Conservation (phyloP, 2,797 vertebrate genomes). For the Diplodus sargus region DNA sequence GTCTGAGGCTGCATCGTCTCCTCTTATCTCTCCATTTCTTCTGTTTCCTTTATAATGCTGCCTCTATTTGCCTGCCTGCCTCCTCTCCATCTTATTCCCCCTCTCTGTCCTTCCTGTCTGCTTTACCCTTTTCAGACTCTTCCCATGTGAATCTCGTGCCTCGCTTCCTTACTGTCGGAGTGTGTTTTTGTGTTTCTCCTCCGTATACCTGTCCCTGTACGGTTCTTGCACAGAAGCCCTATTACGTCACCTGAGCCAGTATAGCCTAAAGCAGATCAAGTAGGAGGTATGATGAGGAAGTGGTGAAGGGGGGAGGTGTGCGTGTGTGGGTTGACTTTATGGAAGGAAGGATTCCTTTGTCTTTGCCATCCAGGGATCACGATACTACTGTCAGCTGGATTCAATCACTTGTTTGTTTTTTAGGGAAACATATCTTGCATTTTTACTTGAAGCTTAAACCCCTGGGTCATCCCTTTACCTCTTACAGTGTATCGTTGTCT, state of each 20-base stretch:
- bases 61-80: constrained; percentile 22
- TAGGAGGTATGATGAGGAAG: not conserved
- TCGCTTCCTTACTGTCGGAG: constrained; percentile 12
- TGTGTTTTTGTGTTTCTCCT: constrained; percentile 30
- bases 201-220: constrained; percentile 18
- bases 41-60: constrained; percentile 27
- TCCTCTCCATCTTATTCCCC: constrained; percentile 29
- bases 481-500: constrained; percentile 49
- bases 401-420: constrained; percentile 2
- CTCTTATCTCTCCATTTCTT: constrained; percentile 10
- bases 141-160: constrained; percentile 6
- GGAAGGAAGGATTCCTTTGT: constrained; percentile 26
- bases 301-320: not conserved
- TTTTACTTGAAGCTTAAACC: constrained; percentile 29
- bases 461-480: constrained; percentile 22
- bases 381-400: constrained; percentile 22
- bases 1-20: constrained; percentile 26
- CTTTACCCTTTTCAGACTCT: constrained; percentile 17
- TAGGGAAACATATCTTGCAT: constrained; percentile 11
- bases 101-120: constrained; percentile 24
- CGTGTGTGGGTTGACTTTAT: constrained; percentile 17
- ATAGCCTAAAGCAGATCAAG: constrained; percentile 16
- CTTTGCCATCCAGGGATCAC: constrained; percentile 11
- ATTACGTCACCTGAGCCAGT: constrained; percentile 49
- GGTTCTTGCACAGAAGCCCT: constrained; percentile 21